phyloP scores from a whole-genome alignment of 2,113 vertebrate genomes.

The Stigmatopora nigra region DNA sequence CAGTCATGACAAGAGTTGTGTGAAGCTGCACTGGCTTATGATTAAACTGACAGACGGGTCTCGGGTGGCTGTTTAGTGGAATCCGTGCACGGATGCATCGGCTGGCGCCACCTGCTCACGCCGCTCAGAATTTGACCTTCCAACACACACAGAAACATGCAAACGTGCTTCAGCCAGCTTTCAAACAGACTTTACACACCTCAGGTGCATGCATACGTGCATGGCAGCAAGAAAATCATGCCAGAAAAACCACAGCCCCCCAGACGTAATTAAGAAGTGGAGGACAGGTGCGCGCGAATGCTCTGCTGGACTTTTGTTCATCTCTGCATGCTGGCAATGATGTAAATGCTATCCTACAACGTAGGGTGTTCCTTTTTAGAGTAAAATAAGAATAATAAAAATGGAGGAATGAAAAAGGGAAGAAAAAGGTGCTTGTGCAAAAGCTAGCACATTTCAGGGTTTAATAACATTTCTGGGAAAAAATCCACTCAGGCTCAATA shows the following conservation, averaged over 20 bases:
- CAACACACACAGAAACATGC: slow-evolving; percentile 5
- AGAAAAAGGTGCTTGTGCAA: no score
- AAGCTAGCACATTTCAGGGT: no score
- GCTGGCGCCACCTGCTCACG: slow-evolving; percentile 30
- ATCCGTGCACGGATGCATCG: slow-evolving; percentile 21
- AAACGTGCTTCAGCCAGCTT: slow-evolving; percentile 9
- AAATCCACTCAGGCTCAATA: slow-evolving; percentile 26
- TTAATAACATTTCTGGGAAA: background rate
- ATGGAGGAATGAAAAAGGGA: no score
- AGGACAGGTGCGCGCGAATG: slow-evolving; percentile 28
- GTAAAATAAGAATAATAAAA: no score
- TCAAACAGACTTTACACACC: background rate
- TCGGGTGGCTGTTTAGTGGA: slow-evolving; percentile 11
- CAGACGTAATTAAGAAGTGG: slow-evolving; percentile 53
- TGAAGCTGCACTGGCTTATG: background rate
- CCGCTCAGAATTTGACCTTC: slow-evolving; percentile 24
- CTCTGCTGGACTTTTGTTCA: slow-evolving; percentile 36
- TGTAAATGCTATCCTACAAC: background rate
- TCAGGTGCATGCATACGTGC: slow-evolving; percentile 2
- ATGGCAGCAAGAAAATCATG: slow-evolving; percentile 7
- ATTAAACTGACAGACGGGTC: slow-evolving; percentile 25
- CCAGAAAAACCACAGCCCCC: slow-evolving; percentile 27
- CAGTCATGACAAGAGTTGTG: slow-evolving; percentile 3
- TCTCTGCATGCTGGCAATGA: slow-evolving; percentile 13
- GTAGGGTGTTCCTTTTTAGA: background rate